Evolutionary conservation across 2,888 invertebrate genomes (phyloP).

Genomic region (Serrognathus titanus): DNA sequence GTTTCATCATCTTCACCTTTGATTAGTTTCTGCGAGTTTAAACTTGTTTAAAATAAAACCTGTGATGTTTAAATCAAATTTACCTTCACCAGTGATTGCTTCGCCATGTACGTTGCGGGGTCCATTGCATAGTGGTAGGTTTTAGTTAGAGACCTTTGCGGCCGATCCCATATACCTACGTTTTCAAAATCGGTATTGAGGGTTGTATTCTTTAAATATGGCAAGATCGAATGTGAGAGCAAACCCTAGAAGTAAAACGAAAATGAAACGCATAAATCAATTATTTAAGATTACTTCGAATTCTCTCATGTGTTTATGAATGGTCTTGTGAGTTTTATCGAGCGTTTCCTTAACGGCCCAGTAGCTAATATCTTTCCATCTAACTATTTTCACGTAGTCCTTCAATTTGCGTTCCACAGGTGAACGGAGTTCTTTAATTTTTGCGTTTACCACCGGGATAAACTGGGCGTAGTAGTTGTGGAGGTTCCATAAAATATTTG

Average conservation of each 20-base stretch:
- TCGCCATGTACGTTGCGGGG: slow-evolving; percentile 37
- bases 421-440: slow-evolving; percentile 64
- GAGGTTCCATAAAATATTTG: slow-evolving; percentile 75
- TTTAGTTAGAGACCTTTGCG: slow-evolving; percentile 52
- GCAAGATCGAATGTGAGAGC: slow-evolving; percentile 53
- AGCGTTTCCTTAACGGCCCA: slow-evolving; percentile 90
- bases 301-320: slow-evolving; percentile 83
- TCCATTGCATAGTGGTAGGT: slow-evolving; percentile 52
- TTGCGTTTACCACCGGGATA: slow-evolving; percentile 57
- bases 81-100: slow-evolving; percentile 31
- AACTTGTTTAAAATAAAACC: slow-evolving; percentile 2
- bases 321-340: slow-evolving; percentile 79
- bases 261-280: slow-evolving; percentile 33
- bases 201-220: slow-evolving; percentile 48
- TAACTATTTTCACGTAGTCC: slow-evolving; percentile 91
- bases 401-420: slow-evolving; percentile 90
- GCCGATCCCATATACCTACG: slow-evolving; percentile 61
- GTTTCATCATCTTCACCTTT: slow-evolving; percentile 9
- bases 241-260: slow-evolving; percentile 42
- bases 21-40: slow-evolving; percentile 20
- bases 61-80: slow-evolving; percentile 1
- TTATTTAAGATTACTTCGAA: slow-evolving; percentile 61
- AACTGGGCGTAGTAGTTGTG: slow-evolving; percentile 85
- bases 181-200: slow-evolving; percentile 39
- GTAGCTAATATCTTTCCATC: slow-evolving; percentile 93